Evolutionary conservation across 2,797 vertebrate species (phyloP).

Genomic region (Takifugu ocellatus): DNA sequence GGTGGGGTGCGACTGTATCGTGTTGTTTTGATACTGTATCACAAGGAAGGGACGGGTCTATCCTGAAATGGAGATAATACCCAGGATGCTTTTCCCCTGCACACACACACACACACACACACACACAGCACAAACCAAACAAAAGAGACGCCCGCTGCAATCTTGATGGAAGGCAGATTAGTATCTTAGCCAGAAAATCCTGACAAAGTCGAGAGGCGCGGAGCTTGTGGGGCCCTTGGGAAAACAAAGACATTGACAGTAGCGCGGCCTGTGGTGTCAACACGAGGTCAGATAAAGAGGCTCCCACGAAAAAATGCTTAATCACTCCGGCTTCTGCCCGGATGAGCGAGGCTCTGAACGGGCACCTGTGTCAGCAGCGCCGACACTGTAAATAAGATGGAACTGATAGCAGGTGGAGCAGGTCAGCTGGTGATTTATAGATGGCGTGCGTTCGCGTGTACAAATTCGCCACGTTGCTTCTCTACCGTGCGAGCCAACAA

Average conservation of each 20-base stretch:
- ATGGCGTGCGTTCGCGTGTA: slow-evolving; percentile 23
- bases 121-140: slow-evolving; percentile 47
- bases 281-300: slow-evolving; percentile 52
- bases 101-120: too few relatives aligned
- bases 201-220: slow-evolving; percentile 61
- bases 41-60: slow-evolving; percentile 71
- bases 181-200: slow-evolving; percentile 61
- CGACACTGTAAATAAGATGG: slow-evolving; percentile 37
- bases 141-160: slow-evolving; percentile 63
- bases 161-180: slow-evolving; percentile 75
- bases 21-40: slow-evolving; percentile 73
- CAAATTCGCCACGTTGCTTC: slow-evolving; percentile 13
- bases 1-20: slow-evolving; percentile 46
- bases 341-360: slow-evolving; percentile 20
- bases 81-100: slow-evolving; percentile 66
- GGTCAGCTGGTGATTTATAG: slow-evolving; percentile 37
- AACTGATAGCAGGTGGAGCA: slow-evolving; percentile 4
- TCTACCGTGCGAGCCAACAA: slow-evolving; percentile 44
- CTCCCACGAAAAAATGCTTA: slow-evolving; percentile 38
- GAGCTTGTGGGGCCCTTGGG: slow-evolving; percentile 35
- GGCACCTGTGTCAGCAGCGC: slow-evolving; percentile 52
- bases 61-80: slow-evolving; percentile 69
- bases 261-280: slow-evolving; percentile 49
- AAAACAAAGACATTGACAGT: slow-evolving; percentile 52
- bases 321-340: slow-evolving; percentile 44